A percentile compares a stretch with the other conserved stretches of the same genome.
These are phyloP conservation scores for Notolabrus celidotus DNA, from an alignment of 2,797 vertebrate genomes.

Conservation along the genomic window DNA sequence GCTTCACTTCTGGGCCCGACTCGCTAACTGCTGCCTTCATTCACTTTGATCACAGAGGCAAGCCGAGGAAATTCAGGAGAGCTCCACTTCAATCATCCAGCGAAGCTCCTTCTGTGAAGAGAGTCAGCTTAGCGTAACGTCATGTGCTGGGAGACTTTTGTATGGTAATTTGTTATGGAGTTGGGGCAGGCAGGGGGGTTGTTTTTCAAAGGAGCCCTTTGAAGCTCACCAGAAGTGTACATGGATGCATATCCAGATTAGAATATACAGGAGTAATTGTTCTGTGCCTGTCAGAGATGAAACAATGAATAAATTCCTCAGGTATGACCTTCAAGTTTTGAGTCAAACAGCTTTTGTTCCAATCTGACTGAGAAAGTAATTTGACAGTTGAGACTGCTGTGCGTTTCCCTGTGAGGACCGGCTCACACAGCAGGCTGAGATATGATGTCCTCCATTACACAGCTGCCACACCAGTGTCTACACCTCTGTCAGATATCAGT, in stretches of 20 bases:
- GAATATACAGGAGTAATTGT: conserved; percentile 64
- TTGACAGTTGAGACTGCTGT: conserved; percentile 35
- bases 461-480: conserved; percentile 8
- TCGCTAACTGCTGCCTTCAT: conserved; percentile 71
- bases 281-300: conserved; percentile 59
- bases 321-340: conserved; percentile 66
- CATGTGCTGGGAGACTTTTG: conserved; percentile 71
- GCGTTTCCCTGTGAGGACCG: conserved; percentile 33
- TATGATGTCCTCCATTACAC: conserved; percentile 38
- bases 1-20: conserved; percentile 68
- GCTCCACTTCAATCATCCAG: conserved; percentile 75
- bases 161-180: conserved; percentile 78
- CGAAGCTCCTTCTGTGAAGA: conserved; percentile 55
- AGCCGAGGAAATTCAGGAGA: conserved; percentile 70
- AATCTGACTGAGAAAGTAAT: conserved; percentile 58
- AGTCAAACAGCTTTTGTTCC: conserved; percentile 60
- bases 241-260: conserved; percentile 65
- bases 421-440: conserved; percentile 6
- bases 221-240: conserved; percentile 62
- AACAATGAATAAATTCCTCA: conserved; percentile 61
- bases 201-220: conserved; percentile 75
- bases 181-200: conserved; percentile 18
- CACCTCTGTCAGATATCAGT: conserved; percentile 10
- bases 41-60: conserved; percentile 79
- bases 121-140: conserved; percentile 48